phyloP scores from a whole-genome alignment of 2,797 vertebrate genomes.

The Simalia tracyae region DNA sequence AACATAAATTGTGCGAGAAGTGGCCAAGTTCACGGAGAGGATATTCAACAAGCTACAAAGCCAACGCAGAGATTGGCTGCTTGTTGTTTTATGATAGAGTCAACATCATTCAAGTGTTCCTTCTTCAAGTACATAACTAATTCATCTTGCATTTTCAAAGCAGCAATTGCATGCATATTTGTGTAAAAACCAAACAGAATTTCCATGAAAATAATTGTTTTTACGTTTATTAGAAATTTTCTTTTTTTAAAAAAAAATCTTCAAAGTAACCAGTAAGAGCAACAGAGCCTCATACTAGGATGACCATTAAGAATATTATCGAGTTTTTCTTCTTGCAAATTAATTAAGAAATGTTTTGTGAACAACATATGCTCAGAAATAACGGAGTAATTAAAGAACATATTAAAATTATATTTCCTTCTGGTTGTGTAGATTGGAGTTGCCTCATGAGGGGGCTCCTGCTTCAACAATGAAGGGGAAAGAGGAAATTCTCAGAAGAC shows the following conservation, averaged over 20 bases:
- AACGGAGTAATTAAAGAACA: not conserved
- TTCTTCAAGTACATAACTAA: constrained; percentile 35
- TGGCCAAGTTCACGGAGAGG: constrained; percentile 20
- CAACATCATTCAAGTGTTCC: constrained; percentile 18
- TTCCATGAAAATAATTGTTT: not conserved
- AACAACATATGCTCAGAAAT: not conserved
- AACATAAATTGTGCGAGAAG: constrained; percentile 29
- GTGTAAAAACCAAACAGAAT: constrained; percentile 1
- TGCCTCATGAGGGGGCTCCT: not conserved
- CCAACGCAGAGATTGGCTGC: constrained; percentile 2
- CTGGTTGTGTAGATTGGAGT: not conserved
- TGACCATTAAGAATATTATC: not conserved
- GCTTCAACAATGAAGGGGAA: not conserved
- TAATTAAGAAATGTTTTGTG: not conserved
- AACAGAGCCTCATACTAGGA: not conserved
- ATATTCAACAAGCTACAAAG: constrained; percentile 41
- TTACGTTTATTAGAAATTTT: not conserved
- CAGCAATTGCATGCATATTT: not conserved
- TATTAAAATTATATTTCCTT: not conserved
- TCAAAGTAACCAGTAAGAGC: not conserved
- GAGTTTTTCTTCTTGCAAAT: not conserved
- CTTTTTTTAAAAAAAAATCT: not conserved
- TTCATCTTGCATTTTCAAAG: constrained; percentile 23
- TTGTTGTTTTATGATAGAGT: constrained; percentile 50
- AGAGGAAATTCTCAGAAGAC: not conserved